A percentile compares a stretch with the other conserved stretches of the same genome.
Evolutionary conservation across 1,140 invertebrate species (phyloP).

Genomic region (Pygmarrhopalites habei): DNA sequence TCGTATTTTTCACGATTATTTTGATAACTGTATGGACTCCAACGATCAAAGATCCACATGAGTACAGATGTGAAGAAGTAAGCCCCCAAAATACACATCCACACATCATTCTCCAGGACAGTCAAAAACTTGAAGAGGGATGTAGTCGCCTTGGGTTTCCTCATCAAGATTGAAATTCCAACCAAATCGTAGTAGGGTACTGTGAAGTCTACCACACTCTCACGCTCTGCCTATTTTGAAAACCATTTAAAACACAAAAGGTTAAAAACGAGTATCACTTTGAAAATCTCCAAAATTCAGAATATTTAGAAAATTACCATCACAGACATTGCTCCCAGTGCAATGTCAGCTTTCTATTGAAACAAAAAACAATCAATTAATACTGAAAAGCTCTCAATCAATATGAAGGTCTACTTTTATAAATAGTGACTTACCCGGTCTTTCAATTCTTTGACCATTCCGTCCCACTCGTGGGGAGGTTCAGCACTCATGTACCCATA

Average conservation of each 20-base stretch:
- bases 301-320: too few relatives aligned
- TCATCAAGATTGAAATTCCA: slow-evolving; percentile 86
- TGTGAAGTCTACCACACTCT: slow-evolving; percentile 86
- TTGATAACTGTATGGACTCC: slow-evolving; percentile 92
- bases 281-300: too few relatives aligned
- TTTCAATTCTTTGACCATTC: slow-evolving; percentile 82
- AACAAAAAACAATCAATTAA: slow-evolving; percentile 16
- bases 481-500: slow-evolving; percentile 81
- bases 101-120: slow-evolving; percentile 65
- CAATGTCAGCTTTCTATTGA: slow-evolving; percentile 77
- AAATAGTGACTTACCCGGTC: slow-evolving; percentile 56
- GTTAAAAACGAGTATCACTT: too few relatives aligned
- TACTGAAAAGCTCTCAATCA: too few relatives aligned
- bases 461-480: slow-evolving; percentile 70
- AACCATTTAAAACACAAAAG: too few relatives aligned
- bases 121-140: slow-evolving; percentile 95
- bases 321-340: slow-evolving; percentile 73
- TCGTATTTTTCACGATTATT: slow-evolving; percentile 90
- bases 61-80: slow-evolving; percentile 92
- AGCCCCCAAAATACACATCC: slow-evolving; percentile 89
- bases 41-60: slow-evolving; percentile 91
- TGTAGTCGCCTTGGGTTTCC: slow-evolving; percentile 66
- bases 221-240: slow-evolving; percentile 86
- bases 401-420: too few relatives aligned
- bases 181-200: slow-evolving; percentile 93